Conservation (phyloP, 2,888 invertebrate genomes). For the Bedellia somnulentella region DNA sequence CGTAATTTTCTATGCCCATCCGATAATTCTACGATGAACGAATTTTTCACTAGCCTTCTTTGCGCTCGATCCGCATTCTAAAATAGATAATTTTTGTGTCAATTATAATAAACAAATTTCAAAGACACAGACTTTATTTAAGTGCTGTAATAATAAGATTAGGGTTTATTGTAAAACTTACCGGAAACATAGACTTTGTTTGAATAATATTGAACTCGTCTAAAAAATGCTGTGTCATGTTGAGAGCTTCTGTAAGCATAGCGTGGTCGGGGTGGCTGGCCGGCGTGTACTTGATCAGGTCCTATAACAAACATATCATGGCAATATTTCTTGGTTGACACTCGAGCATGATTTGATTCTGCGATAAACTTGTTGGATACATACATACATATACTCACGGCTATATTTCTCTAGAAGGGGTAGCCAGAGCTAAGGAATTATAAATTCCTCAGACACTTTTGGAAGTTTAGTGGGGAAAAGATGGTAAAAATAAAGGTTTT, state of each 20-base stretch:
- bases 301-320: constrained; percentile 35
- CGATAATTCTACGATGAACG: constrained; percentile 89
- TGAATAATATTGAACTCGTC: constrained; percentile 89
- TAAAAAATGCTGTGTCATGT: constrained; percentile 86
- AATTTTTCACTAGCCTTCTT: constrained; percentile 89
- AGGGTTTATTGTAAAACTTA: constrained; percentile 42
- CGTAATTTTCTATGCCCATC: constrained; percentile 87
- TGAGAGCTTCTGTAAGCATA: constrained; percentile 76
- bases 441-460: too few relatives aligned
- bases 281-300: constrained; percentile 79
- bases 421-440: too few relatives aligned
- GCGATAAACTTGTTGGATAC: too few relatives aligned
- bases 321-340: neutral
- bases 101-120: neutral
- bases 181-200: constrained; percentile 80
- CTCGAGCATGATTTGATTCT: too few relatives aligned
- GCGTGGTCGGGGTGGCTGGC: constrained; percentile 77
- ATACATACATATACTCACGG: too few relatives aligned
- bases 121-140: constrained; percentile 2
- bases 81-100: too few relatives aligned
- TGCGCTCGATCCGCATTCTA: constrained; percentile 79
- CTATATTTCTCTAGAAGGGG: too few relatives aligned
- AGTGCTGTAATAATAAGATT: constrained; percentile 5
- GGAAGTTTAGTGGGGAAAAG: too few relatives aligned
- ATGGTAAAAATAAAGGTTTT: too few relatives aligned